Percentiles rank a stretch among this genome's conserved stretches.
These are phyloP conservation scores for Channa maculata DNA, from an alignment of 2,113 vertebrate genomes.

Conservation along the genomic window DNA sequence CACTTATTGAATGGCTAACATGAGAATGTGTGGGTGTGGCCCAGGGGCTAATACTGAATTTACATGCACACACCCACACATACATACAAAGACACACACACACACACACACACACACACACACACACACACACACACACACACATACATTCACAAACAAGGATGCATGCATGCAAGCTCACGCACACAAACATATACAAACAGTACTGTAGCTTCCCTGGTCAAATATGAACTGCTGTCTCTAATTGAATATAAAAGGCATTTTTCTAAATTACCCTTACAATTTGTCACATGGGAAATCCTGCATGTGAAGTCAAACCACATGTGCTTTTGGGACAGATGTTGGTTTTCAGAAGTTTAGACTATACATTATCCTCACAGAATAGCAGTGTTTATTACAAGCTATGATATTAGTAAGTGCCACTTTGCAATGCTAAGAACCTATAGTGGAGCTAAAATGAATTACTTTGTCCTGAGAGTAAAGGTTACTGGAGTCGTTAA, in stretches of 20 bases:
- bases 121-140: slow-evolving; percentile 56
- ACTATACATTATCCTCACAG: neutral
- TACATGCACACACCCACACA: slow-evolving; percentile 71
- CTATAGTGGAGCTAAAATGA: neutral
- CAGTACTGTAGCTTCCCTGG: slow-evolving; percentile 52
- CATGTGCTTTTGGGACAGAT: slow-evolving; percentile 54
- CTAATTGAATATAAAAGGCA: slow-evolving; percentile 69
- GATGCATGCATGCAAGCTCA: slow-evolving; percentile 1
- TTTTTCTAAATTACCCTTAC: slow-evolving; percentile 46
- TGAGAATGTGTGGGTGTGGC: slow-evolving; percentile 74
- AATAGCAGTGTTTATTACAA: neutral
- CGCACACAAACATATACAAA: slow-evolving; percentile 1
- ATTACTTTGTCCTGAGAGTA: slow-evolving; percentile 47
- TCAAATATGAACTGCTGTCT: slow-evolving; percentile 60
- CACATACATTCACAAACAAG: slow-evolving; percentile 18
- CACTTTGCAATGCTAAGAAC: neutral
- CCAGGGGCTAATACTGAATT: slow-evolving; percentile 69
- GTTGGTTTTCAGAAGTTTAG: slow-evolving; percentile 16
- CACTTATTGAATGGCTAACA: slow-evolving; percentile 63
- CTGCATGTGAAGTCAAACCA: slow-evolving; percentile 54
- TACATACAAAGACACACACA: slow-evolving; percentile 46
- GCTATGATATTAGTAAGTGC: neutral
- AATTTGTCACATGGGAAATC: slow-evolving; percentile 51
- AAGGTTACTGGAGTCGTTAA: slow-evolving; percentile 11
- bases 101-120: slow-evolving; percentile 51